These are phyloP conservation scores for Hybognathus amarus DNA, from an alignment of 2,797 vertebrate genomes.

Conservation along the genomic window DNA sequence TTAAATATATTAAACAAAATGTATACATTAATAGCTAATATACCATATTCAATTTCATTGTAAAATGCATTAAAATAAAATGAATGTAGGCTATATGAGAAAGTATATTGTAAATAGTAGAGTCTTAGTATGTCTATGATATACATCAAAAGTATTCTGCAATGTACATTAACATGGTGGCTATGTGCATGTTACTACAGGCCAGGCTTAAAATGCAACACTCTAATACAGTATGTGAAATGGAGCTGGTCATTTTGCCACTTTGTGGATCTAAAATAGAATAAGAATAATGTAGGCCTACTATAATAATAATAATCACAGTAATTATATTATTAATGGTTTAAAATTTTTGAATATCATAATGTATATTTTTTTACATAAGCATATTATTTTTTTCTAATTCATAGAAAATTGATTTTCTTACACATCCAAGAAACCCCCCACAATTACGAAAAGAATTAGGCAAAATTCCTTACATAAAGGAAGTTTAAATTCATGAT, in stretches of 20 bases:
- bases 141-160: not conserved
- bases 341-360: not conserved
- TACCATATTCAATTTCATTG: not conserved
- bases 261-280: not conserved
- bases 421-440: not conserved
- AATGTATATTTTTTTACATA: not conserved
- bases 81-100: not conserved
- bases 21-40: not conserved
- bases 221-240: not conserved
- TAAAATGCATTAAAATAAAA: not conserved
- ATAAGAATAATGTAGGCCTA: not conserved
- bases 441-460: not conserved
- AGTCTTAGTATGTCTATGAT: not conserved
- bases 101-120: not conserved
- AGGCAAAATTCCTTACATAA: not conserved
- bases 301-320: not conserved
- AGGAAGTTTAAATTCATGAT: not conserved
- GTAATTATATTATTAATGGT: not conserved
- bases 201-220: not conserved
- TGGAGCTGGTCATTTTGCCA: not conserved
- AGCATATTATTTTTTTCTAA: not conserved
- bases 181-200: not conserved
- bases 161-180: not conserved
- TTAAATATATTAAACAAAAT: not conserved
- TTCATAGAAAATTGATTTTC: not conserved